phyloP scores from a whole-genome alignment of 2,797 vertebrate genomes.

The Petrocephalus sullivani region DNA sequence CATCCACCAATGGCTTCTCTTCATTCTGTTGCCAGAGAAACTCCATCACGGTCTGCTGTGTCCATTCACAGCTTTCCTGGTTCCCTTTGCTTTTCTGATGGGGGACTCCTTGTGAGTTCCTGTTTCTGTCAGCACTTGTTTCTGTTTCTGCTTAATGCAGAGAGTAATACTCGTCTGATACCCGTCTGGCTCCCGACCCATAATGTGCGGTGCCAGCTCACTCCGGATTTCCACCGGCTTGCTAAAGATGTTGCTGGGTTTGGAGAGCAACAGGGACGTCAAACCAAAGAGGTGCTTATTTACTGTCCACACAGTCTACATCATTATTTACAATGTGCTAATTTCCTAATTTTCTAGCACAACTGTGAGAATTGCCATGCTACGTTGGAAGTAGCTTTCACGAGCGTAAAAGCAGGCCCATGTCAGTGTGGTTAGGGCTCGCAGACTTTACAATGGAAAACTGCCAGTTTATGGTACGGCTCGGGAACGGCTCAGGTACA shows the following conservation, averaged over 20 bases:
- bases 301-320: background rate
- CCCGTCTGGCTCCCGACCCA: too few relatives aligned
- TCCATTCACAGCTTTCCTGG: background rate
- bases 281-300: background rate
- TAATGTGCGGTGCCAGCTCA: background rate
- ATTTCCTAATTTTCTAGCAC: background rate
- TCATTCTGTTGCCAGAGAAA: slow-evolving; percentile 2
- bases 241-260: background rate
- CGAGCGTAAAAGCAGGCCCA: too few relatives aligned
- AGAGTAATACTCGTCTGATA: background rate
- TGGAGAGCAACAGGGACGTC: background rate
- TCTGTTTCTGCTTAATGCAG: background rate
- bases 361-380: background rate
- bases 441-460: too few relatives aligned
- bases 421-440: too few relatives aligned
- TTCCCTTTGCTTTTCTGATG: background rate
- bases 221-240: background rate
- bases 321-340: background rate
- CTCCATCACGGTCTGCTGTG: background rate
- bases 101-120: background rate
- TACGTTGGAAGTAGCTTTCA: background rate
- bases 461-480: background rate
- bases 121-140: background rate
- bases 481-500: background rate
- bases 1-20: slow-evolving; percentile 29